Percentiles rank a stretch among this genome's conserved stretches.
phyloP scores from a whole-genome alignment of 2,888 invertebrate species.

The Lochmaea crataegi region DNA sequence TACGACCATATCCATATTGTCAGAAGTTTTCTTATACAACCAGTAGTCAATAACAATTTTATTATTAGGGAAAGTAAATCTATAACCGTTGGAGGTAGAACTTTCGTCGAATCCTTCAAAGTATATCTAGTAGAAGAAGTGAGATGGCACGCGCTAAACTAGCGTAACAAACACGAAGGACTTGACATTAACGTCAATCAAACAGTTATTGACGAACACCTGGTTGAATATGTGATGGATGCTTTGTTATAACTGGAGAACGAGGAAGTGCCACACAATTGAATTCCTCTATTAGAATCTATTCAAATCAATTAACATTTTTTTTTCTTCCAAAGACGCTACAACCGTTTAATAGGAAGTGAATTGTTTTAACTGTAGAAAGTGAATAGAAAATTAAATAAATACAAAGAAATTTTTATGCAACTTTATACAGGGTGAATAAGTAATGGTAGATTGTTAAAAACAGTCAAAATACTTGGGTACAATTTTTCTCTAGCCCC shows the following conservation, averaged over 20 bases:
- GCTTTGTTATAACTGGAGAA: conserved; percentile 33
- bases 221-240: conserved; percentile 35
- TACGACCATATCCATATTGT: no score
- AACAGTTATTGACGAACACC: conserved; percentile 40
- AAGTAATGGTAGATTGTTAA: no score
- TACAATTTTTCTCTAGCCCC: no score
- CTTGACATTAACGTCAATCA: conserved; percentile 51
- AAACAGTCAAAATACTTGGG: no score
- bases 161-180: conserved; percentile 49
- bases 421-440: background rate
- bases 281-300: conserved; percentile 24
- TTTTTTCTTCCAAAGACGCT: background rate
- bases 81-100: conserved; percentile 17
- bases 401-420: background rate
- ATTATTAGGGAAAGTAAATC: background rate
- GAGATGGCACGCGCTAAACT: conserved; percentile 43
- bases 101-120: background rate
- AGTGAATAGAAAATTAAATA: background rate
- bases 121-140: conserved; percentile 19
- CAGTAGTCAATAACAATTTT: background rate
- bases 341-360: background rate
- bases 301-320: conserved; percentile 7
- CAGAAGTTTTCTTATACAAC: background rate
- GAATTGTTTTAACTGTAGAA: background rate
- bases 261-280: conserved; percentile 37